phyloP scores from a whole-genome alignment of 2,888 invertebrate genomes.

The Pseudeuparius sepicola region DNA sequence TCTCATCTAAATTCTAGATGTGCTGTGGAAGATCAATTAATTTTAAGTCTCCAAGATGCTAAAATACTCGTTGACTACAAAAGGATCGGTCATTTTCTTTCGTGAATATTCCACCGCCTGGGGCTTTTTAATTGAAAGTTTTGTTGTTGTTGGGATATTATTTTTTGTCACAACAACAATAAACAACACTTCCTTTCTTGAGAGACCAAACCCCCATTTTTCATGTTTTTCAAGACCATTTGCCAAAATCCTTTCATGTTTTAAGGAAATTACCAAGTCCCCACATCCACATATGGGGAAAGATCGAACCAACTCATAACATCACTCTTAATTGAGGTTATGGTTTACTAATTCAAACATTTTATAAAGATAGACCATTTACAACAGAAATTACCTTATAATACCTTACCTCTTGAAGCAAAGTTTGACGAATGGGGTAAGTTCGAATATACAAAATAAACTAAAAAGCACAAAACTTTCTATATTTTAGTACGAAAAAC shows the following conservation, averaged over 20 bases:
- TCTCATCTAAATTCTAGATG: slow-evolving; percentile 15
- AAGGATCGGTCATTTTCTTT: slow-evolving; percentile 14
- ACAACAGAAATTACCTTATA: slow-evolving; percentile 4
- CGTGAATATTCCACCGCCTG: slow-evolving; percentile 15
- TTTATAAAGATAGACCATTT: slow-evolving; percentile 4
- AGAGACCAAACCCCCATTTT: slow-evolving; percentile 12
- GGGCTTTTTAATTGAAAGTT: slow-evolving; percentile 12
- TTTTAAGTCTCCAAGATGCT: slow-evolving; percentile 4
- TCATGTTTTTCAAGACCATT: slow-evolving; percentile 12
- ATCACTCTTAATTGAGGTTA: slow-evolving; percentile 7
- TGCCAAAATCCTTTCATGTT: slow-evolving; percentile 12
- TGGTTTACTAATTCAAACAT: slow-evolving; percentile 4
- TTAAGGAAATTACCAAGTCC: slow-evolving; percentile 3
- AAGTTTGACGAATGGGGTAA: slow-evolving; percentile 7
- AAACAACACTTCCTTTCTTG: slow-evolving; percentile 11
- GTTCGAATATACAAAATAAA: slow-evolving; percentile 7
- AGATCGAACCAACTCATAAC: slow-evolving; percentile 7
- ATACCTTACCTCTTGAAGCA: slow-evolving; percentile 5
- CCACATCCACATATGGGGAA: slow-evolving; percentile 1
- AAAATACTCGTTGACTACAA: slow-evolving; percentile 11
- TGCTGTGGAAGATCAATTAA: slow-evolving; percentile 12
- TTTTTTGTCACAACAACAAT: slow-evolving; percentile 12
- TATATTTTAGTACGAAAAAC: neutral
- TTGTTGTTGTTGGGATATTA: slow-evolving; percentile 10
- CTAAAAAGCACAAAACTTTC: slow-evolving; percentile 4